Percentiles rank a stretch among this genome's conserved stretches.
Conservation (phyloP, 1,140 invertebrate genomes). For the Holotrichia oblita region DNA sequence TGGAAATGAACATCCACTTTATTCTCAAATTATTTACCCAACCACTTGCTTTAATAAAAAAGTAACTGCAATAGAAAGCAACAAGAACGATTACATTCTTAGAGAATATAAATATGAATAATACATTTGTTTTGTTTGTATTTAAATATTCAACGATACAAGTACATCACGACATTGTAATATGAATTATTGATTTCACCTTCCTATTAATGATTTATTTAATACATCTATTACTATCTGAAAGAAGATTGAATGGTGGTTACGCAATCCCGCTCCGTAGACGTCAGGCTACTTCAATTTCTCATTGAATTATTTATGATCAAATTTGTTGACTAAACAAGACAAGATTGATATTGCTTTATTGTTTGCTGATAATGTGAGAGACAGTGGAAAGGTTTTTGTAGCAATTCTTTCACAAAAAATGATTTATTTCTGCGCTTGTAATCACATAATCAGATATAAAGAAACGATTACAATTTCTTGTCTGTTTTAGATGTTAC, state of each 20-base stretch:
- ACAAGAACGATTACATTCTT: neutral
- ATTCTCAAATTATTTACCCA: too few species aligned
- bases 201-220: constrained; percentile 18
- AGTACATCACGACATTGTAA: neutral
- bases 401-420: neutral
- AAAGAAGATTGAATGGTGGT: constrained; percentile 4
- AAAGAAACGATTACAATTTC: neutral
- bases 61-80: neutral
- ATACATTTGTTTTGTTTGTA: neutral
- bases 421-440: neutral
- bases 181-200: constrained; percentile 31
- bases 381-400: neutral
- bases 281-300: constrained; percentile 6
- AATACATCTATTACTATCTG: constrained; percentile 5
- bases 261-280: neutral
- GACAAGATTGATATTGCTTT: constrained; percentile 5
- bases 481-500: neutral
- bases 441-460: constrained; percentile 17
- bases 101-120: neutral
- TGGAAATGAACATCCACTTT: too few species aligned
- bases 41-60: neutral
- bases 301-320: constrained; percentile 31
- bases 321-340: constrained; percentile 16
- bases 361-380: neutral
- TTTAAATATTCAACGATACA: neutral